These are phyloP conservation scores for Trichomycterus rosablanca DNA, from an alignment of 2,113 vertebrate species.

Conservation along the genomic window DNA sequence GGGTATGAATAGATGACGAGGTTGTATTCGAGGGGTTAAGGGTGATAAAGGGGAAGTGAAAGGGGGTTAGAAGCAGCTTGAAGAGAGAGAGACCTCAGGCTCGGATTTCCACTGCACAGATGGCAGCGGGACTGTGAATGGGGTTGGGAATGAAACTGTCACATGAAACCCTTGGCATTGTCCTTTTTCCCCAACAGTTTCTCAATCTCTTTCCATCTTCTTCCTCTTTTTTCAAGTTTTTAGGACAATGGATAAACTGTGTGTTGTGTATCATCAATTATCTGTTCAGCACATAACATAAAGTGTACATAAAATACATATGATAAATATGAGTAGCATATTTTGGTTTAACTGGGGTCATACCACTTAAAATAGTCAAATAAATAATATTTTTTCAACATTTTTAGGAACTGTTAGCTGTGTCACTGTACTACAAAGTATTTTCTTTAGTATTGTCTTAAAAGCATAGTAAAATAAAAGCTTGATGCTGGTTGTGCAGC, in stretches of 20 bases:
- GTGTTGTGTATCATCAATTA: too few species aligned
- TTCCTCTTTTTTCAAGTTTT: constrained; percentile 37
- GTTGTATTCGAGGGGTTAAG: constrained; percentile 20
- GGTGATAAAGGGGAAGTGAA: constrained; percentile 9
- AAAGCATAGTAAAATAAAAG: too few species aligned
- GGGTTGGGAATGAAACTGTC: constrained; percentile 45
- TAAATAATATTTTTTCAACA: too few species aligned
- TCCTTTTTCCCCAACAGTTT: constrained; percentile 32
- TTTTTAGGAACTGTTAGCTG: too few species aligned
- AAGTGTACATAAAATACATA: too few species aligned
- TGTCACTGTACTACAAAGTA: too few species aligned
- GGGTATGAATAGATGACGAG: neutral
- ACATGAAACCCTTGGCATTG: constrained; percentile 64
- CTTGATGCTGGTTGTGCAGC: too few species aligned
- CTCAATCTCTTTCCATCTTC: constrained; percentile 45
- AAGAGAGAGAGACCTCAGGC: constrained; percentile 40
- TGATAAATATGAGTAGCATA: too few species aligned
- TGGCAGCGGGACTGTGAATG: constrained; percentile 55
- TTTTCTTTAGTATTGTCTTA: too few species aligned
- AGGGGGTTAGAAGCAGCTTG: neutral
- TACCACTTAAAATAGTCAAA: too few species aligned
- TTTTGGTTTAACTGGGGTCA: too few species aligned
- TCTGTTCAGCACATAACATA: too few species aligned
- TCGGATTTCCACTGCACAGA: constrained; percentile 70
- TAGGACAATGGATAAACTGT: neutral